Evolutionary conservation across 2,888 invertebrate genomes (phyloP).

Genomic region (Brenthis daphne): DNA sequence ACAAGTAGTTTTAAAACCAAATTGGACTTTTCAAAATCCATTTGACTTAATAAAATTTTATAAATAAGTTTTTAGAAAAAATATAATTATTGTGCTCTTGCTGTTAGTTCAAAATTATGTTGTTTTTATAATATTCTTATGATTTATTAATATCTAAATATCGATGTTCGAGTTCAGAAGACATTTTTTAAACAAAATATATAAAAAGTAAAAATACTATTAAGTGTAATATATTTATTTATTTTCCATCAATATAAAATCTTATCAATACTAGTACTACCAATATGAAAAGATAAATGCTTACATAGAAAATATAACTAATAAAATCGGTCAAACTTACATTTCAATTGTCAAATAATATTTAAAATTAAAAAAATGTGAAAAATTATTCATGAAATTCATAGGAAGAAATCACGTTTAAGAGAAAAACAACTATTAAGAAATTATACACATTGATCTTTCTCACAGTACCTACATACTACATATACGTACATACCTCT

Average conservation of each 20-base stretch:
- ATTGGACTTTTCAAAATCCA: conserved; percentile 75
- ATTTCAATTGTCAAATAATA: no score
- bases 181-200: not conserved
- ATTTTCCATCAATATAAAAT: conserved; percentile 28
- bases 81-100: not conserved
- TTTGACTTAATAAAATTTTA: conserved; percentile 49
- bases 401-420: no score
- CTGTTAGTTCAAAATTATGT: no score
- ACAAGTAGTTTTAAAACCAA: conserved; percentile 66
- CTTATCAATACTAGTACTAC: conserved; percentile 18
- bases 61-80: not conserved
- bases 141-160: not conserved
- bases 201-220: conserved; percentile 7
- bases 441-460: no score
- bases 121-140: conserved; percentile 1
- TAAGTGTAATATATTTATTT: conserved; percentile 29
- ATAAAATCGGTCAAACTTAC: not conserved
- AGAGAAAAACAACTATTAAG: no score
- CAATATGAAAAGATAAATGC: no score
- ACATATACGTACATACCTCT: no score
- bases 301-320: not conserved
- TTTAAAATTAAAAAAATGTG: no score
- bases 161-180: not conserved
- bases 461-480: no score
- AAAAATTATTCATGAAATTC: no score